These are phyloP conservation scores for Agrotis segetum DNA, from an alignment of 2,888 invertebrate genomes.

Conservation along the genomic window DNA sequence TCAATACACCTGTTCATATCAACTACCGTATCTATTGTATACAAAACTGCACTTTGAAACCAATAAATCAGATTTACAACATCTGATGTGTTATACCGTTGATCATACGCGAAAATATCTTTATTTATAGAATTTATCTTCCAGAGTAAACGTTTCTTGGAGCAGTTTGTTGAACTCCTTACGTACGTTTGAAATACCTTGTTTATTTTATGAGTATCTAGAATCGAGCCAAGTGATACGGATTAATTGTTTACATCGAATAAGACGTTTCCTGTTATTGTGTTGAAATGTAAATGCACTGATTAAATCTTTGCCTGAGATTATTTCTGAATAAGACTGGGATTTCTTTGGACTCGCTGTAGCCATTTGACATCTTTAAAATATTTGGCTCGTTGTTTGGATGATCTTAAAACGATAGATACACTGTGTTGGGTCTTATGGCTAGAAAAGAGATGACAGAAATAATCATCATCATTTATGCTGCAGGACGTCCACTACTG, in stretches of 20 bases:
- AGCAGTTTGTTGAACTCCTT: constrained; percentile 61
- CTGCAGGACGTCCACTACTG: too few species aligned
- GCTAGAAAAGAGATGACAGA: too few species aligned
- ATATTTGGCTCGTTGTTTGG: too few species aligned
- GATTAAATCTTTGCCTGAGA: constrained; percentile 10
- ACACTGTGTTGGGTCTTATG: too few species aligned
- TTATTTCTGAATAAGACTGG: not conserved
- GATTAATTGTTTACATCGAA: constrained; percentile 37
- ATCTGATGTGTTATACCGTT: constrained; percentile 23
- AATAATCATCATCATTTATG: too few species aligned
- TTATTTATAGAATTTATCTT: constrained; percentile 47
- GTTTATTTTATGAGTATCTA: constrained; percentile 54
- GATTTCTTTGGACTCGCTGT: not conserved
- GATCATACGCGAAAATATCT: constrained; percentile 36
- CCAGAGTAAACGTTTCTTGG: constrained; percentile 44
- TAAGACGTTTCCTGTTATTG: constrained; percentile 26
- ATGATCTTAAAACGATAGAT: too few species aligned
- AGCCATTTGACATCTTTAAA: not conserved
- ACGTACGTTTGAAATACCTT: constrained; percentile 36
- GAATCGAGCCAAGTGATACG: constrained; percentile 58
- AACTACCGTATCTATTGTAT: constrained; percentile 1
- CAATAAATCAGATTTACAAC: constrained; percentile 21
- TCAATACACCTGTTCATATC: not conserved
- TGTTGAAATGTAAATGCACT: constrained; percentile 13
- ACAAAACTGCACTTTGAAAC: constrained; percentile 15